A percentile compares a stretch with the other conserved stretches of the same genome.
Conservation (phyloP, 2,888 invertebrate genomes). For the Osmoderma eremita region DNA sequence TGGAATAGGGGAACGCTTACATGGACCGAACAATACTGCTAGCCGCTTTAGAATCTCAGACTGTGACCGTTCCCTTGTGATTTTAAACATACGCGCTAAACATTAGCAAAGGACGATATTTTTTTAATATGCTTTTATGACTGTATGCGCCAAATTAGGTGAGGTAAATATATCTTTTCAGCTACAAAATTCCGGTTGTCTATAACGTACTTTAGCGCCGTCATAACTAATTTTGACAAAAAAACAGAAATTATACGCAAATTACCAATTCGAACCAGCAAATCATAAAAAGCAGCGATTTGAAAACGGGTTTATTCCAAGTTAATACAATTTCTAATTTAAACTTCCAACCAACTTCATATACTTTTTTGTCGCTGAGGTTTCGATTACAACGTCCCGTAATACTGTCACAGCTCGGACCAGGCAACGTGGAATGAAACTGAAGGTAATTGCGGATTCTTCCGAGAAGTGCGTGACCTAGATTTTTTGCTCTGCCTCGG, state of each 20-base stretch:
- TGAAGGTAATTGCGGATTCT: constrained; percentile 32
- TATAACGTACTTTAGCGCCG: too few relatives aligned
- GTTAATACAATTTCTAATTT: constrained; percentile 1
- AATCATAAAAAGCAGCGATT: too few relatives aligned
- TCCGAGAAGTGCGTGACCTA: constrained; percentile 40
- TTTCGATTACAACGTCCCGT: constrained; percentile 27
- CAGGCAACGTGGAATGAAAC: constrained; percentile 5
- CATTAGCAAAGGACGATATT: constrained; percentile 44
- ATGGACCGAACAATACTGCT: constrained; percentile 45
- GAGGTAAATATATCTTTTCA: too few relatives aligned
- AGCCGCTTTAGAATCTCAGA: constrained; percentile 45
- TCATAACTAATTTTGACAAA: neutral
- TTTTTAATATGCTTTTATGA: constrained; percentile 23
- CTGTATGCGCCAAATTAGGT: neutral
- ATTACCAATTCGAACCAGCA: too few relatives aligned
- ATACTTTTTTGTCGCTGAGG: constrained; percentile 1
- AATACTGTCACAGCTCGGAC: constrained; percentile 7
- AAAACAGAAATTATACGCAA: neutral
- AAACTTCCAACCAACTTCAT: neutral
- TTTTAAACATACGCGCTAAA: constrained; percentile 52
- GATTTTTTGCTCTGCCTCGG: constrained; percentile 37
- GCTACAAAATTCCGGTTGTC: too few relatives aligned
- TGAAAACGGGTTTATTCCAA: neutral
- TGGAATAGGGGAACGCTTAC: constrained; percentile 52
- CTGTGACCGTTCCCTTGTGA: constrained; percentile 55